Base-by-base conservation (phyloP, 37 sponge, comb jelly and placozoan species). In the Tethya wilhelma region DNA sequence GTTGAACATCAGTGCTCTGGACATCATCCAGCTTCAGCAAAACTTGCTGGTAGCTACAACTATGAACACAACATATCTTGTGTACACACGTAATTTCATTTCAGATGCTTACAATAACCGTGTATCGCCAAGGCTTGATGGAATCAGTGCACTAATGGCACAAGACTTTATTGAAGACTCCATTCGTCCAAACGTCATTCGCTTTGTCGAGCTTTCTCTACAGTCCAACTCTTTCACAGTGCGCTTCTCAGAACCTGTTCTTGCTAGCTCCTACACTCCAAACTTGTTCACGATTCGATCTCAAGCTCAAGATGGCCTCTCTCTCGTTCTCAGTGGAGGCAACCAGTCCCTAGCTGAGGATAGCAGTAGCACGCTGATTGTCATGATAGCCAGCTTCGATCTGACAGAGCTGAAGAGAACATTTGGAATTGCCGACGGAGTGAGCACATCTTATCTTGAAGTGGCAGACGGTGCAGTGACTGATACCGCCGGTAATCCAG, bases 401-500 rank as follows among this genome's bases (percentile, higher is more conserved):
- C 84, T 87, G 6, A 79, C 85, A 65, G 81, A 83, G 34, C 42
- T 92, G 28, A 87, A 92, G 89, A 84, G 64, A 57, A 80, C 89
- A 46, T 33, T 39, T 56, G 80, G 75, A 6, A 60, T 94, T 23
- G 87, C 79, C 25, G 58, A 77, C 31, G 62, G 62, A 63, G 46
- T 33, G 3, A 32, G 30, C 2, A 81, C 66, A n/a, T 81, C 94
- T 5, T 93, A 46, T 55, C 59, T 96, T 7, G 69, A 67, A 44
- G 64, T 96, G 12, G 60, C 44, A 1, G 74, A 87, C 38, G 85
- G 81, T 30, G 88, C 91, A 40, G 66, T 94, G 31, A 80, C 80
- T 64, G 95, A 94, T 57, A 80, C 91, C 17, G 41, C 80, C 56
- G 91, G 82, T 22, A 94, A 94, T 76, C 82, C 75, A 30, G 84